Conservation (phyloP, 2,113 vertebrate genomes). For the Procavia capensis region DNA sequence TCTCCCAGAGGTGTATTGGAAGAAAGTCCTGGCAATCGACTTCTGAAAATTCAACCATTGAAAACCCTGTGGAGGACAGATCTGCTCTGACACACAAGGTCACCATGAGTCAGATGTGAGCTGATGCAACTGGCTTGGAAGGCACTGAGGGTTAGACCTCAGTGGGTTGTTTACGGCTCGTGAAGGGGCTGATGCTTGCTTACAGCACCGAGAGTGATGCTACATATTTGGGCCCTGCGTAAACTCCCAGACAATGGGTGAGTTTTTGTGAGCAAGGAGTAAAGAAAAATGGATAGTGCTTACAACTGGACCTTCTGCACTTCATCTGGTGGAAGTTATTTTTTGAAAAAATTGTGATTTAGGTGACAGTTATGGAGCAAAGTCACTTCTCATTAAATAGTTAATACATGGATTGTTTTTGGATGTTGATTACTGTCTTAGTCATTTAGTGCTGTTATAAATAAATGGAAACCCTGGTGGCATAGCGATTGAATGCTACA, state of each 20-base stretch:
- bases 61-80: background rate
- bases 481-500: no score
- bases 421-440: no score
- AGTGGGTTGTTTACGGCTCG: background rate
- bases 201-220: background rate
- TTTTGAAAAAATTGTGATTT: background rate
- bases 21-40: background rate
- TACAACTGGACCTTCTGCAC: background rate
- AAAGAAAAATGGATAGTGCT: background rate
- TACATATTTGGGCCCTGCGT: background rate
- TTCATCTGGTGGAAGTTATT: constrained; percentile 7
- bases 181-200: background rate
- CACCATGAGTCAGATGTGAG: background rate
- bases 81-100: background rate
- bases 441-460: no score
- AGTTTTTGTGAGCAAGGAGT: background rate
- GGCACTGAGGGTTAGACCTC: background rate
- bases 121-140: background rate
- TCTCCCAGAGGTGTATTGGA: background rate
- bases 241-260: background rate
- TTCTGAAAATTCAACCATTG: background rate
- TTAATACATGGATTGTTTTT: no score
- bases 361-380: no score
- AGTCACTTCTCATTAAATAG: no score
- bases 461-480: no score